Evolutionary conservation across 1,140 invertebrate species (phyloP), one percentile per base, ranked within the genome.

Genomic region (Lasaia peninsularis): DNA sequence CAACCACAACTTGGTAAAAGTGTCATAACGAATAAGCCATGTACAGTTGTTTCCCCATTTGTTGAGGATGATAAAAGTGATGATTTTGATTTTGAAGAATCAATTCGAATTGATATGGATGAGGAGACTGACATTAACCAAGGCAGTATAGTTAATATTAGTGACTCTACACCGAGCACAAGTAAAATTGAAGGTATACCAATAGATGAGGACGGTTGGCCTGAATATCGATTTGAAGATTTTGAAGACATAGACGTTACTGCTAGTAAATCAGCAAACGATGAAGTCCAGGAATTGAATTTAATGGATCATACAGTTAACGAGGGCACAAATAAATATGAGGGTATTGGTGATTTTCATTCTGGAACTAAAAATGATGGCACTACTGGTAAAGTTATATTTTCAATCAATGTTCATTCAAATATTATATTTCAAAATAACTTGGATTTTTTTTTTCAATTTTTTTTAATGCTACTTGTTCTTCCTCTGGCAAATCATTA

Each of bases 331-430:
- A 37, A 71, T 4, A 74, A 70, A 52, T 82, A 87, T 2, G 81
- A 88, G 58, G 84, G 80, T 33, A 89, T 89, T 63, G 93, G 92
- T 0, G 90, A 91, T 59, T 95, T 95, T 69, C 90, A 91, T 68
- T 91, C 92, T 0, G 91, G 94, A 69, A 92, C 94, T 21, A 91
- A 92, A 68, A 96, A 96, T 78, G 94, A 96, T 87, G 95, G 95
- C 4, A 87, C 92, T 0, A 94, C 94, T 56, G 93, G 93, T 73
- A 71, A 31, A 16, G 32, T 28, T 11, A 32, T 31, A 2, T 28
- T 31, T 31, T 24, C 2, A 40, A 9, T 18, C 14, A 9, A 40
- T 16, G 9, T 16, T 9, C 9, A 40, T 40, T 40, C 16, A 12
- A n/a, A n/a, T n/a, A n/a, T n/a, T 11, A 8, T 33, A 33, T 33